These are phyloP conservation scores for Micoletzkya japonica DNA, from an alignment of 2,888 invertebrate species.

Conservation along the genomic window DNA sequence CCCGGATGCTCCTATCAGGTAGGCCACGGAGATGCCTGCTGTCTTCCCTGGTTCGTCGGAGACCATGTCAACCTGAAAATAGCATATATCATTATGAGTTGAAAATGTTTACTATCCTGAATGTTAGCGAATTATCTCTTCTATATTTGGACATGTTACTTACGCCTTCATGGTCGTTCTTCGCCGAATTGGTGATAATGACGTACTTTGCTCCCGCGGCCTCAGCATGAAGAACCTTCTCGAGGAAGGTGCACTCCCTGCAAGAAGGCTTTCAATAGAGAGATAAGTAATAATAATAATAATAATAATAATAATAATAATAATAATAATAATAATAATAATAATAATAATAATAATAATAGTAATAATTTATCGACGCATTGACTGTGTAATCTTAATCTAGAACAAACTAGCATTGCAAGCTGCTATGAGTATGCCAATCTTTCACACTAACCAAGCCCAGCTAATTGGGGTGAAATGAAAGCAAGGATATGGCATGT, in stretches of 20 bases:
- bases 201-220: not conserved
- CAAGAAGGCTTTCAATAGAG: too few relatives aligned
- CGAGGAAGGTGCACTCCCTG: not conserved
- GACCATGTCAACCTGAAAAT: not conserved
- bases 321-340: too few relatives aligned
- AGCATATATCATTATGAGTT: not conserved
- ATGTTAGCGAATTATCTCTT: not conserved
- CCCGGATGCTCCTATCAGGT: conserved; percentile 3
- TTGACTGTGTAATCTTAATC: too few relatives aligned
- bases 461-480: too few relatives aligned
- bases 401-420: too few relatives aligned
- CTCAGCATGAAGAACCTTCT: not conserved
- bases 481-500: too few relatives aligned
- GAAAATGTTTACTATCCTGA: not conserved
- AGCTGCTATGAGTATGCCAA: too few relatives aligned
- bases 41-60: not conserved
- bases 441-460: too few relatives aligned
- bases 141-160: not conserved
- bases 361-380: too few relatives aligned
- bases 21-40: not conserved
- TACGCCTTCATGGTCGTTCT: not conserved
- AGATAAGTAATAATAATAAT: too few relatives aligned
- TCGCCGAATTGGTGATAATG: not conserved
- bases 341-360: too few relatives aligned
- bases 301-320: too few relatives aligned